Conservation (phyloP, 2,888 invertebrate species). For the Beris chalybata region DNA sequence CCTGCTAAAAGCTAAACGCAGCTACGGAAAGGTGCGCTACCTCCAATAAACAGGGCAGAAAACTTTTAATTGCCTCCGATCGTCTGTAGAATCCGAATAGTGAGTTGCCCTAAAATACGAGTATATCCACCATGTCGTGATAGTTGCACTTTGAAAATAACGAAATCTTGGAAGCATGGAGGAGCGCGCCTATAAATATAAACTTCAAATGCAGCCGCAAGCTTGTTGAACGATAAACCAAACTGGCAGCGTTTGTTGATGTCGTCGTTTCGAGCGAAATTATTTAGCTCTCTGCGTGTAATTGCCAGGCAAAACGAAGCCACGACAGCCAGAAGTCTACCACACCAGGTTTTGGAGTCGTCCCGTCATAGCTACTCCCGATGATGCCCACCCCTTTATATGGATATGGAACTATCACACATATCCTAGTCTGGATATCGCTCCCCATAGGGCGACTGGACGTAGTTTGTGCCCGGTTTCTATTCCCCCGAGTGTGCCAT, state of each 20-base stretch:
- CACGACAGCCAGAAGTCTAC: slow-evolving; percentile 7
- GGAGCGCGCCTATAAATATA: slow-evolving; percentile 24
- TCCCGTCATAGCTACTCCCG: too few relatives aligned
- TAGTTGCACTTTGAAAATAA: slow-evolving; percentile 3
- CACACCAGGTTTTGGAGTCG: too few relatives aligned
- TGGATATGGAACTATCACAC: too few relatives aligned
- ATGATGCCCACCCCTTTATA: too few relatives aligned
- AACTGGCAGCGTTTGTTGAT: slow-evolving; percentile 19
- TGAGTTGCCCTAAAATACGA: slow-evolving; percentile 18
- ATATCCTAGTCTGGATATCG: not conserved
- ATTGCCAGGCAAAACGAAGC: slow-evolving; percentile 15
- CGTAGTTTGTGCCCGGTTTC: too few relatives aligned
- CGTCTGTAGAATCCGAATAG: not conserved
- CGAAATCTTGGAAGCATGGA: not conserved
- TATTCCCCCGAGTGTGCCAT: slow-evolving; percentile 19
- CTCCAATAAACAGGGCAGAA: not conserved
- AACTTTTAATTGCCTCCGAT: slow-evolving; percentile 22
- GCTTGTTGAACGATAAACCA: slow-evolving; percentile 17
- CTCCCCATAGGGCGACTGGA: too few relatives aligned
- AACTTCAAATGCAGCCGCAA: slow-evolving; percentile 28
- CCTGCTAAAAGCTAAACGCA: not conserved
- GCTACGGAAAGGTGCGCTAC: slow-evolving; percentile 4
- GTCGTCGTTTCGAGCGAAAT: slow-evolving; percentile 31
- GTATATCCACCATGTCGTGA: slow-evolving; percentile 4
- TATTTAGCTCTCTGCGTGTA: slow-evolving; percentile 35